Evolutionary conservation across 1,140 invertebrate genomes (phyloP), one percentile per base, ranked within the genome.

Genomic region (Polypedilum pembai): DNA sequence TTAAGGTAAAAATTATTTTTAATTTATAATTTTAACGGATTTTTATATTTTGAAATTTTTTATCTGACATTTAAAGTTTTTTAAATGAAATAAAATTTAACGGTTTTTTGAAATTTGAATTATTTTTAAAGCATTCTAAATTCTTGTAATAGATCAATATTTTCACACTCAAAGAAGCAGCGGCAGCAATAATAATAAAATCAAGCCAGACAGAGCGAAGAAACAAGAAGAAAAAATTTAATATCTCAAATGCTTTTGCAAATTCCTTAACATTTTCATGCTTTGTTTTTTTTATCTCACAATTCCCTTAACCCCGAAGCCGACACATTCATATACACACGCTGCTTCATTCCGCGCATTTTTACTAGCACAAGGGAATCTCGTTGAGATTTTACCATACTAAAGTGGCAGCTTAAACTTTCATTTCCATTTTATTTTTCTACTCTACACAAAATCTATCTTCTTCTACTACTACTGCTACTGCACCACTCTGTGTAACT

Each of bases 1-100:
- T 92, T 56, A 80, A 89, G 79, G 90, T 92, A 63, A 87, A 77
- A 65, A 33, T n/a, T n/a, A 33, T 3, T 1, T 33, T 33, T 33
- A 33, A 33, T 33, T 33, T n/a, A n/a, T n/a, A n/a, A n/a, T n/a
- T 33, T 33, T 33, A 33, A 33, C 24, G 24, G 5, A 3, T 33
- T 33, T 33, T 33, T 33, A 5, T 3, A 33, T 3, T 33, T 33
- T 33, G 5, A 33, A 33, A 33, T 3, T 33, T 33, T 33, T 33
- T 33, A 33, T 33, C n/a, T n/a, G n/a, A 33, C 5, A 33, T 33
- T 33, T 33, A n/a, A n/a, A n/a, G n/a, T n/a, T n/a, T n/a, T n/a
- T n/a, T n/a, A n/a, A n/a, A n/a, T n/a, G n/a, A n/a, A n/a, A n/a
- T n/a, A n/a, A n/a, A n/a, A n/a, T 33, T 33, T 33, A 33, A 33